Evolutionary conservation across 1,140 invertebrate species (phyloP), one percentile per base, ranked within the genome.

Genomic region (Calliopsis andreniformis): DNA sequence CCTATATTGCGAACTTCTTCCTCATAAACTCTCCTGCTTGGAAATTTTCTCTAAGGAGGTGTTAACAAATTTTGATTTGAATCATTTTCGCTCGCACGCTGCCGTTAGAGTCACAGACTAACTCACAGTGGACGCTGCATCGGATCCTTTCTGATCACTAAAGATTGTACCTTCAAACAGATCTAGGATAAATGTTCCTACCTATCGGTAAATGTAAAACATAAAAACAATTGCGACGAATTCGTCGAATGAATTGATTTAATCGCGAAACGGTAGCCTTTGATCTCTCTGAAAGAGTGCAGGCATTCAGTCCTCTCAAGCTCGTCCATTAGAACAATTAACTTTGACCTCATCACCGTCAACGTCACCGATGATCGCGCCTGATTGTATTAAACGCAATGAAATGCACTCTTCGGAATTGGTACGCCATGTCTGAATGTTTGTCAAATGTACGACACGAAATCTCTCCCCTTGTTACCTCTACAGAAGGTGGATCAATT

Each of bases 381-480:
- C 53, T 75, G 71, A 72, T 42, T 66, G 43, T 39, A 72, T 82
- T 53, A 66, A 39, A 77, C 25, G 56, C 43, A 56, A 56, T 58
- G 42, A 76, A 80, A 89, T 92, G 90, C 90, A 91, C 90, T 91
- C 89, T 91, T 89, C 85, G 89, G 89, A 88, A 87, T 92, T 91
- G 89, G 83, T 85, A 88, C 61, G 82, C 87, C 86, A 89, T 83
- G 88, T 80, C 86, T 90, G 84, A 84, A 91, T 90, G 87, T 91
- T 89, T 90, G 84, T 90, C 86, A 90, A 85, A 85, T 88, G 81
- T 88, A 85, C 80, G 76, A 86, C 77, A 80, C 76, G 51, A 82
- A 78, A 79, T 79, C 67, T 72, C 63, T 68, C 70, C 51, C 55
- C 30, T 18, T n/a, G 2, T 18, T 56, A 63, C 25, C 59, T n/a